Evolutionary conservation across 2,888 invertebrate species (phyloP).

Genomic region (Seira sanloemensis): DNA sequence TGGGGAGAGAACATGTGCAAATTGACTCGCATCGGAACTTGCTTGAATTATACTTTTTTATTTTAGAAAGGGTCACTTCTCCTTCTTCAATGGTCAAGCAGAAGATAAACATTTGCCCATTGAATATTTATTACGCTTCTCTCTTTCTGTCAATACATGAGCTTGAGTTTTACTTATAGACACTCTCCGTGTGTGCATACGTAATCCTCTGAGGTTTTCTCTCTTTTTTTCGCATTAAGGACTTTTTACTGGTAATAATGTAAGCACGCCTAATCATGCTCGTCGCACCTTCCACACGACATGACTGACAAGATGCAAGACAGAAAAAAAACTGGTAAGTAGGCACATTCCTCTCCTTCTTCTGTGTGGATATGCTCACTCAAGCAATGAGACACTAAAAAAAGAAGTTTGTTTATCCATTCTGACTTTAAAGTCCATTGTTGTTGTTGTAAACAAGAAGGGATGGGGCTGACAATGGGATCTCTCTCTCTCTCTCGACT

Average conservation of each 20-base stretch:
- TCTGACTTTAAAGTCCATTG: conserved; percentile 1
- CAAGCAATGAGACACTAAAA: conserved; percentile 23
- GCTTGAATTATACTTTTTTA: too few relatives aligned
- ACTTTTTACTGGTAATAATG: conserved; percentile 31
- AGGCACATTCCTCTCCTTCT: too few relatives aligned
- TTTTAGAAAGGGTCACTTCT: neutral
- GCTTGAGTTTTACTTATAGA: too few relatives aligned
- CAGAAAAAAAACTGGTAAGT: conserved; percentile 18
- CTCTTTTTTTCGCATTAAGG: neutral
- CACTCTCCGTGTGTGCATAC: too few relatives aligned
- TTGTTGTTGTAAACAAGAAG: conserved; percentile 5
- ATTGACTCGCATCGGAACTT: too few relatives aligned
- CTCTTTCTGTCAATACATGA: too few relatives aligned
- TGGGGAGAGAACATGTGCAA: too few relatives aligned
- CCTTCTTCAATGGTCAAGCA: neutral
- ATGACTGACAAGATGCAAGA: conserved; percentile 35
- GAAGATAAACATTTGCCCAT: neutral
- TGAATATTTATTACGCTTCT: too few relatives aligned
- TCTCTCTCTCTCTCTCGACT: too few relatives aligned
- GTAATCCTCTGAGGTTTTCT: neutral
- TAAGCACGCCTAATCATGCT: conserved; percentile 52
- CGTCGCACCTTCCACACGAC: conserved; percentile 60
- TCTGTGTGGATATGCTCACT: conserved; percentile 1
- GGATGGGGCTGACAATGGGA: conserved; percentile 36
- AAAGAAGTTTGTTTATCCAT: conserved; percentile 25